Conservation (phyloP, 1,140 invertebrate species). For the Sesamia nonagrioides region DNA sequence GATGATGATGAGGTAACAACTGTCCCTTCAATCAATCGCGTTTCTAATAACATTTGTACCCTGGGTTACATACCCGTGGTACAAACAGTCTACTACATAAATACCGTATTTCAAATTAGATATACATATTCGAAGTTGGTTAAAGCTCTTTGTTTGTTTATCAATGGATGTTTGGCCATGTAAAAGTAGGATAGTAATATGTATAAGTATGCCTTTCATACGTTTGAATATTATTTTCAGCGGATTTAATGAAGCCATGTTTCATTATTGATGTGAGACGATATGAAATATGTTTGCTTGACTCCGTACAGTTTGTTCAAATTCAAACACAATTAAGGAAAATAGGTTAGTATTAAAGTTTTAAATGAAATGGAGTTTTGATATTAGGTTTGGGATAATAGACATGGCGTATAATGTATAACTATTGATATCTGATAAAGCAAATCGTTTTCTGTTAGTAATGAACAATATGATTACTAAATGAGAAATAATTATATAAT, state of each 20-base stretch:
- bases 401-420: too few relatives aligned
- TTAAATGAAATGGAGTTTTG: neutral
- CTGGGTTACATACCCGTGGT: too few relatives aligned
- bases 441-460: too few relatives aligned
- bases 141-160: neutral
- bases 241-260: neutral
- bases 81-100: too few relatives aligned
- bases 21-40: too few relatives aligned
- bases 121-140: neutral
- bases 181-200: neutral
- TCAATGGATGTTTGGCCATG: neutral
- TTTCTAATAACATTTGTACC: too few relatives aligned
- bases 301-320: neutral
- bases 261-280: neutral
- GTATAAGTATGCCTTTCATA: neutral
- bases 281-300: neutral
- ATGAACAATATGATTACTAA: too few relatives aligned
- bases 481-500: too few relatives aligned
- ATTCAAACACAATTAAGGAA: neutral
- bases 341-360: neutral
- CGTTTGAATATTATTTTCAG: neutral
- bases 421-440: too few relatives aligned
- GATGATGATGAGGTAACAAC: too few relatives aligned
- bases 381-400: neutral
- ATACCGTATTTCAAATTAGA: too few relatives aligned